phyloP scores from a whole-genome alignment of 2,888 invertebrate species.

The Zaprionus bogoriensis region DNA sequence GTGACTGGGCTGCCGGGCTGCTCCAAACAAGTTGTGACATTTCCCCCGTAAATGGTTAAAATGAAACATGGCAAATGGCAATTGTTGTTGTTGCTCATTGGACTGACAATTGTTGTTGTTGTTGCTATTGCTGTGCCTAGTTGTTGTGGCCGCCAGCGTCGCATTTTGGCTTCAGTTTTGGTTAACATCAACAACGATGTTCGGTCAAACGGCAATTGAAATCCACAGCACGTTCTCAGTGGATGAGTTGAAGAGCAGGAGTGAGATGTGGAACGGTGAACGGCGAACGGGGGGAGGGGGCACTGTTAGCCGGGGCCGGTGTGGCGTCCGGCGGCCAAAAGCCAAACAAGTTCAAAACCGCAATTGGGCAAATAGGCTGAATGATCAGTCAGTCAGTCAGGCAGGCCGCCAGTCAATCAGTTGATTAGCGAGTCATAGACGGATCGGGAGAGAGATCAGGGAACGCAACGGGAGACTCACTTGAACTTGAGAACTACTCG shows the following conservation, averaged over 20 bases:
- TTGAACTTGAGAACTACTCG: slow-evolving; percentile 28
- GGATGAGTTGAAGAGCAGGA: slow-evolving; percentile 1
- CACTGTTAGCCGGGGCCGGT: not conserved
- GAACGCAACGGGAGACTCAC: not conserved
- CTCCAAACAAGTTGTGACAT: slow-evolving; percentile 71
- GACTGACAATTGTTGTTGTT: slow-evolving; percentile 16
- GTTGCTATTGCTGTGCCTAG: slow-evolving; percentile 46
- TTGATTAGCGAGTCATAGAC: not conserved
- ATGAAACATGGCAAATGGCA: slow-evolving; percentile 55
- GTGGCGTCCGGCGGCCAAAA: slow-evolving; percentile 43
- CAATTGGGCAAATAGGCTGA: slow-evolving; percentile 78
- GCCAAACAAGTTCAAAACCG: slow-evolving; percentile 76
- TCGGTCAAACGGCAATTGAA: slow-evolving; percentile 63
- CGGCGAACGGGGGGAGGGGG: not conserved
- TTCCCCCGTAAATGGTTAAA: slow-evolving; percentile 76
- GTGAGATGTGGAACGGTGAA: not conserved
- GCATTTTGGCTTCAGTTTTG: slow-evolving; percentile 68
- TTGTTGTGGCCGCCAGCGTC: slow-evolving; percentile 54
- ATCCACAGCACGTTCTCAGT: slow-evolving; percentile 60
- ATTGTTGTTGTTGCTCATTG: slow-evolving; percentile 7
- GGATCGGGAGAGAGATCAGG: not conserved
- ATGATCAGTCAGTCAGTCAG: slow-evolving; percentile 25
- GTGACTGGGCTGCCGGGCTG: not conserved
- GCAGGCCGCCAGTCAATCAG: slow-evolving; percentile 3
- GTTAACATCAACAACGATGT: slow-evolving; percentile 56